Percentiles rank a stretch among this genome's conserved stretches.
Conservation (phyloP, 2,113 vertebrate genomes). For the Empidonax alnorum region DNA sequence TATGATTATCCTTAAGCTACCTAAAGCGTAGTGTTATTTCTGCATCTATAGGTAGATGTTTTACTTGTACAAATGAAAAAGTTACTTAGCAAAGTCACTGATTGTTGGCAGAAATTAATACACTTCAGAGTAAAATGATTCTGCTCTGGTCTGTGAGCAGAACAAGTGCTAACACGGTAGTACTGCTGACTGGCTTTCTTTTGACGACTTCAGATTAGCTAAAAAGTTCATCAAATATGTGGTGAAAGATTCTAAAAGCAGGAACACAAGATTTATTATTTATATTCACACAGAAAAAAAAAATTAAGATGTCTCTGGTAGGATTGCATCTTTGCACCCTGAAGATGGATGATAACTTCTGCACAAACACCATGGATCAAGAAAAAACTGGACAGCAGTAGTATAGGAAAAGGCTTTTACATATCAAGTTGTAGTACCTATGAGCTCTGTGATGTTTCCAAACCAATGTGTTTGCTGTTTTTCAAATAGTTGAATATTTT, state of each 20-base stretch:
- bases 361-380: not conserved
- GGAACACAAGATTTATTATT: not conserved
- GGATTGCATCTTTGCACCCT: not conserved
- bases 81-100: not conserved
- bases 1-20: not conserved
- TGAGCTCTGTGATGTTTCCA: not conserved
- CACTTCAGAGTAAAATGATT: not conserved
- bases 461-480: not conserved
- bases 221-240: not conserved
- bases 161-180: not conserved
- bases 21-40: not conserved
- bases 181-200: not conserved
- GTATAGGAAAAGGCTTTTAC: not conserved
- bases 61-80: not conserved
- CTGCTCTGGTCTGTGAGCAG: not conserved
- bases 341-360: not conserved
- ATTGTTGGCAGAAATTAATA: not conserved
- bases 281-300: not conserved
- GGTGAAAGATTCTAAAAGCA: not conserved
- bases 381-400: not conserved
- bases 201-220: not conserved
- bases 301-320: not conserved
- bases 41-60: not conserved
- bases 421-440: not conserved
- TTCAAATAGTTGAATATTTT: not conserved